Conservation (phyloP, 2,888 invertebrate genomes). For the Cerastis rubricosa region DNA sequence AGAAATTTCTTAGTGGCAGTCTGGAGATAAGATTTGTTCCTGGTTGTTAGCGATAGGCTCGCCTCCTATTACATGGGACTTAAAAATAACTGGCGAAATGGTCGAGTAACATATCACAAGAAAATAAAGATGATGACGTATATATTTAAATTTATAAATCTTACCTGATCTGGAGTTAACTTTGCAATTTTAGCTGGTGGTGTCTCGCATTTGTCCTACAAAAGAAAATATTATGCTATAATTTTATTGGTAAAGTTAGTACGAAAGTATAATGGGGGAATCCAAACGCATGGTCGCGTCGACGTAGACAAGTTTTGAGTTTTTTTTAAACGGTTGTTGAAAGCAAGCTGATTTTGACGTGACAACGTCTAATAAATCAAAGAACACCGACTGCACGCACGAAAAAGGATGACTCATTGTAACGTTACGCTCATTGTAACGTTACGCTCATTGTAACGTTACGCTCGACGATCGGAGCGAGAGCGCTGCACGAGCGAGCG, state of each 20-base stretch:
- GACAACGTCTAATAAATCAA: too few relatives aligned
- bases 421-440: too few relatives aligned
- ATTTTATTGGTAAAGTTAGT: background rate
- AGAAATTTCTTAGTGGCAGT: background rate
- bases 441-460: too few relatives aligned
- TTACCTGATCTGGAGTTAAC: slow-evolving; percentile 79
- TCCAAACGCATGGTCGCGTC: background rate
- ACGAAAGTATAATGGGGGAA: background rate
- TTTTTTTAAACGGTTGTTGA: too few relatives aligned
- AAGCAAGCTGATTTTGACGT: too few relatives aligned
- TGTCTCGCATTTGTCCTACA: slow-evolving; percentile 81
- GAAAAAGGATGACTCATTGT: too few relatives aligned
- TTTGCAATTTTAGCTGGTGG: slow-evolving; percentile 86
- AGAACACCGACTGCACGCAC: too few relatives aligned
- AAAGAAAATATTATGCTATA: background rate
- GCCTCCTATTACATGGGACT: background rate
- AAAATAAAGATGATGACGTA: background rate
- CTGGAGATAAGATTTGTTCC: background rate
- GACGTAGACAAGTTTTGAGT: too few relatives aligned
- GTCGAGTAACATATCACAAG: background rate
- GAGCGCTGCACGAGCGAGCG: too few relatives aligned
- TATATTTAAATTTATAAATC: background rate
- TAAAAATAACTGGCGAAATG: background rate
- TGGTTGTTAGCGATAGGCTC: background rate
- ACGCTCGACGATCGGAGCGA: too few relatives aligned